These are phyloP conservation scores for Pagetopsis macropterus DNA, from an alignment of 2,797 vertebrate species.

Conservation along the genomic window DNA sequence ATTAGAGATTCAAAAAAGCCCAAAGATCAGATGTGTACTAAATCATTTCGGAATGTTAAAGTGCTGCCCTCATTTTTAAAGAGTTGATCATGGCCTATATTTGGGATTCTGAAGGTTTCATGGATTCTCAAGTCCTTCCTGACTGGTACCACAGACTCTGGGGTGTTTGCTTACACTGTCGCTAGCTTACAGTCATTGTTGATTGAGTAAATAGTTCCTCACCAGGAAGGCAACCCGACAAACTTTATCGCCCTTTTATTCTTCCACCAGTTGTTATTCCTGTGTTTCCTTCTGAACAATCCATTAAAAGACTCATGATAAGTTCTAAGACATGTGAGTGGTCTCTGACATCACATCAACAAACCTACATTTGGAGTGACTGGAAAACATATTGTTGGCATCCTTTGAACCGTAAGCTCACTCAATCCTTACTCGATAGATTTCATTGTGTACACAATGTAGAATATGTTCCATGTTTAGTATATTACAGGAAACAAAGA, in stretches of 20 bases:
- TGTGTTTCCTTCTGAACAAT: neutral
- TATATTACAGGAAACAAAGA: slow-evolving; percentile 20
- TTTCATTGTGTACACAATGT: slow-evolving; percentile 44
- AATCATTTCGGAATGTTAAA: no score
- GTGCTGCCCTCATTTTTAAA: no score
- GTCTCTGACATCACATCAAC: slow-evolving; percentile 1
- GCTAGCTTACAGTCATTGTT: slow-evolving; percentile 59
- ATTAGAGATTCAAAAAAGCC: no score
- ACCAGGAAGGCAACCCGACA: slow-evolving; percentile 10
- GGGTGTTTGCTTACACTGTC: slow-evolving; percentile 30
- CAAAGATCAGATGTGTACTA: no score
- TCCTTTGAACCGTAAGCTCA: slow-evolving; percentile 16
- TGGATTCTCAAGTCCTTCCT: slow-evolving; percentile 29
- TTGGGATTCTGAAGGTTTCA: slow-evolving; percentile 12
- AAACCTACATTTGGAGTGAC: neutral
- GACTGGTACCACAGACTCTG: slow-evolving; percentile 36
- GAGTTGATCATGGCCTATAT: neutral
- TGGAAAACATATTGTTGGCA: slow-evolving; percentile 8
- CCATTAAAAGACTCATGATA: slow-evolving; percentile 4
- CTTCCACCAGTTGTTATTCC: no score
- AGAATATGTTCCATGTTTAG: slow-evolving; percentile 29
- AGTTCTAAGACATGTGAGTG: neutral
- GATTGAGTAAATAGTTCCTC: slow-evolving; percentile 47
- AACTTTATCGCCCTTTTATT: no score
- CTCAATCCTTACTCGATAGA: neutral